Evolutionary conservation across 2,888 invertebrate species (phyloP).

Genomic region (Parelbella ahira): DNA sequence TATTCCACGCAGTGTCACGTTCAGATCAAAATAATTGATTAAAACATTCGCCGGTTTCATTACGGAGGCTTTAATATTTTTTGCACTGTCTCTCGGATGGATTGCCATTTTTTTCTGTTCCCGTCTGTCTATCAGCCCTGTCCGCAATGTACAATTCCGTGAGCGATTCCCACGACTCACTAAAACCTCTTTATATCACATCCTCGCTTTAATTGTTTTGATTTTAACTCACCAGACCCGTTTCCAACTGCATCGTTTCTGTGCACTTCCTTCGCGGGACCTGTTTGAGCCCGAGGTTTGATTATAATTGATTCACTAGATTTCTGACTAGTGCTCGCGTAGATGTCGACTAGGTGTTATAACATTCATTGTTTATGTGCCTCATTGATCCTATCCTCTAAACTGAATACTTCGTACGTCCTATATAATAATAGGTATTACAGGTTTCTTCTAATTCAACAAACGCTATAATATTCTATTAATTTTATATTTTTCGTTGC

Average conservation of each 20-base stretch:
- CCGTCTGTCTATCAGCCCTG: slow-evolving; percentile 14
- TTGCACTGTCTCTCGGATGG: too few species aligned
- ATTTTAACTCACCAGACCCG: slow-evolving; percentile 32
- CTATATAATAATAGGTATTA: too few species aligned
- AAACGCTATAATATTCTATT: too few species aligned
- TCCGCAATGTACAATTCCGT: slow-evolving; percentile 8
- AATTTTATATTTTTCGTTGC: too few species aligned
- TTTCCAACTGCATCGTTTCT: slow-evolving; percentile 17
- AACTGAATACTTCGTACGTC: too few species aligned
- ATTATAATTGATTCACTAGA: slow-evolving; percentile 16
- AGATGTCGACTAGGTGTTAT: slow-evolving; percentile 14
- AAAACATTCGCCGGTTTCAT: too few species aligned
- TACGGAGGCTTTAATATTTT: too few species aligned
- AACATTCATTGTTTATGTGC: slow-evolving; percentile 4
- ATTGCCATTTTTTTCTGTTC: too few species aligned
- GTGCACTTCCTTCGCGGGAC: slow-evolving; percentile 13
- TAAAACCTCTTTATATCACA: slow-evolving; percentile 40
- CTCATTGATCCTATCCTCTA: slow-evolving; percentile 1
- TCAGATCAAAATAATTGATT: too few species aligned
- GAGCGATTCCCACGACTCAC: slow-evolving; percentile 38
- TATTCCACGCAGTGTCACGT: too few species aligned
- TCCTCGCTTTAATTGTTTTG: slow-evolving; percentile 44
- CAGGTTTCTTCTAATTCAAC: too few species aligned
- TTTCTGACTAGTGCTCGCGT: slow-evolving; percentile 6
- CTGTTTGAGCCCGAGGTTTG: slow-evolving; percentile 2